Base-by-base conservation (phyloP, 2,797 vertebrate genomes). In the Phrynocephalus forsythii region DNA sequence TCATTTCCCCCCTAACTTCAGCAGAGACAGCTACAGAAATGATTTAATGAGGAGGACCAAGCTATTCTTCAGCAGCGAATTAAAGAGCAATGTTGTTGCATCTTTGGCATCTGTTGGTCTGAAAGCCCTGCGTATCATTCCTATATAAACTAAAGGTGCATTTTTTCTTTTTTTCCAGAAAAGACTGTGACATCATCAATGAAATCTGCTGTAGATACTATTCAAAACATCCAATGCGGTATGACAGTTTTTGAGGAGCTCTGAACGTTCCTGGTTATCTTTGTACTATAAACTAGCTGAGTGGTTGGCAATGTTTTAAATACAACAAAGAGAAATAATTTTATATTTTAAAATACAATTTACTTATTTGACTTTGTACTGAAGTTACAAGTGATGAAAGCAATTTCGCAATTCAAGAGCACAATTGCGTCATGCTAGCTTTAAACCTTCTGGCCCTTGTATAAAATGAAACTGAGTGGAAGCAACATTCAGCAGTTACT, bases 131-230 rank as follows among this genome's bases (percentile, higher is more conserved):
- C 30, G 66, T 84, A 28, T 56, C 30, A 30, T 83, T 88, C 28
- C 60, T 24, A 84, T 48, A 79, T 66, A 50, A 84, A 3, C 8
- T 8, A 86, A 8, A 7, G 1, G 10, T 91, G 82, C 1, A 44
- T 5, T 63, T 3, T 10, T 92, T 72, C 90, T 11, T 67, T 0
- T 90, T 15, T 86, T 94, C 81, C 93, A 98, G 98, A 93, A 94
- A 89, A 38, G 97, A 98, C 1, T 98, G 97, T 22, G 92, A 96
- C 1, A 80, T 98, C 80, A 97, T 98, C 93, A 98, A 98, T 85
- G 96, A 97, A 67, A 96, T 98, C 89, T 98, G 97, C 85, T 97
- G 97, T 89, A 94, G 87, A 15, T 95, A 97, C 92, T 98, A 98
- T 86, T 96, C 96, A 1, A 3, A 69, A 1, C 97, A 95, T 85